These are phyloP conservation scores for Epinephelus coioides DNA, from an alignment of 2,797 vertebrate species.

Conservation along the genomic window DNA sequence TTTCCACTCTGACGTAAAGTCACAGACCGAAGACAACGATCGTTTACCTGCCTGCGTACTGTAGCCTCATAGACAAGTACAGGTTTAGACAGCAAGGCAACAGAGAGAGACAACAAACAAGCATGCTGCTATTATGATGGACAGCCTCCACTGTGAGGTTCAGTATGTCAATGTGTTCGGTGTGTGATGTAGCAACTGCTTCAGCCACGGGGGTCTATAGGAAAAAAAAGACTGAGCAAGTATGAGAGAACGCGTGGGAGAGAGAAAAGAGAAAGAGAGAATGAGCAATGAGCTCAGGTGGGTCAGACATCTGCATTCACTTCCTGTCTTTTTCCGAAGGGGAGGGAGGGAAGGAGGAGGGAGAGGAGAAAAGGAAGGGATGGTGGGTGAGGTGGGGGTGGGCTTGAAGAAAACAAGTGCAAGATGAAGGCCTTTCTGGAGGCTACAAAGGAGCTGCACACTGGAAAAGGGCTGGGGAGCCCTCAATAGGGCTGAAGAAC, in stretches of 20 bases:
- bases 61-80: slow-evolving; percentile 63
- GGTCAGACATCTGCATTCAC: slow-evolving; percentile 80
- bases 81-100: slow-evolving; percentile 71
- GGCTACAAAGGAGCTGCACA: slow-evolving; percentile 79
- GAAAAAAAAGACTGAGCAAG: slow-evolving; percentile 48
- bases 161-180: slow-evolving; percentile 77
- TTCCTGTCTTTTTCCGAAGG: slow-evolving; percentile 77
- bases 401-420: slow-evolving; percentile 70
- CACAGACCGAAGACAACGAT: slow-evolving; percentile 36
- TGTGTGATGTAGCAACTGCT: slow-evolving; percentile 80
- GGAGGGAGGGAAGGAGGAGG: slow-evolving; percentile 31
- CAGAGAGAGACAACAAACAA: slow-evolving; percentile 80
- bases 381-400: neutral
- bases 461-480: slow-evolving; percentile 70
- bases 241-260: slow-evolving; percentile 60
- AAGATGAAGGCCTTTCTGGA: slow-evolving; percentile 82
- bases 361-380: slow-evolving; percentile 42
- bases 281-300: slow-evolving; percentile 83
- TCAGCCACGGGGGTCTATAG: slow-evolving; percentile 69
- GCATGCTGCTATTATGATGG: slow-evolving; percentile 79
- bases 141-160: slow-evolving; percentile 80
- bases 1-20: slow-evolving; percentile 23
- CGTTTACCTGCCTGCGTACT: slow-evolving; percentile 55
- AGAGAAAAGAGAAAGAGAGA: slow-evolving; percentile 65
- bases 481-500: slow-evolving; percentile 79